Evolutionary conservation across 2,797 vertebrate species (phyloP).

Genomic region (Nothura maculosa): DNA sequence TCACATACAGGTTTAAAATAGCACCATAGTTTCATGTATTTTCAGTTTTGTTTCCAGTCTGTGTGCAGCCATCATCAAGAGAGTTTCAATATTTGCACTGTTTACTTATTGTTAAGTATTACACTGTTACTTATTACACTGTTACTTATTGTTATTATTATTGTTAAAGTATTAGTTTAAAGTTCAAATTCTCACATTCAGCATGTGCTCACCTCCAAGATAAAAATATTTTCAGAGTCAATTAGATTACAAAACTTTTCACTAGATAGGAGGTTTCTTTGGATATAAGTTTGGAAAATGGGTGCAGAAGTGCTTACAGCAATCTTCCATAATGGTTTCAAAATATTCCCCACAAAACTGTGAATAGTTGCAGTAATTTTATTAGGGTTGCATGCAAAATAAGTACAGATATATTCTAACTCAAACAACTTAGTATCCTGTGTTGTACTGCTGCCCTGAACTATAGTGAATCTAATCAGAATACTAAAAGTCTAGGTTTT

Average conservation of each 20-base stretch:
- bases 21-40: rapidly evolving
- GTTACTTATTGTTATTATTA: neutral
- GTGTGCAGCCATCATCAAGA: neutral
- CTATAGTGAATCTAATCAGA: neutral
- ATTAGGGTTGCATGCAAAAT: neutral
- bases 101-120: neutral
- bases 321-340: neutral
- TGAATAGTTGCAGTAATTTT: neutral
- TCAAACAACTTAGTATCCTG: neutral
- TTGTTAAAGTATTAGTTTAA: neutral
- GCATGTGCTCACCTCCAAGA: neutral
- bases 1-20: neutral
- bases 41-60: neutral
- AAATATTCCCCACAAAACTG: neutral
- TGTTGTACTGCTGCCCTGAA: neutral
- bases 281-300: neutral
- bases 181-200: neutral
- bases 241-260: neutral
- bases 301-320: neutral
- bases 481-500: conserved; percentile 8
- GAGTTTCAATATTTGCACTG: neutral
- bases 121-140: too few relatives aligned
- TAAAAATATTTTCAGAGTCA: neutral
- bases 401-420: neutral
- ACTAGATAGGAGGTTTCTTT: neutral